Conservation (phyloP, 2,888 invertebrate genomes). For the Furcula furcula region DNA sequence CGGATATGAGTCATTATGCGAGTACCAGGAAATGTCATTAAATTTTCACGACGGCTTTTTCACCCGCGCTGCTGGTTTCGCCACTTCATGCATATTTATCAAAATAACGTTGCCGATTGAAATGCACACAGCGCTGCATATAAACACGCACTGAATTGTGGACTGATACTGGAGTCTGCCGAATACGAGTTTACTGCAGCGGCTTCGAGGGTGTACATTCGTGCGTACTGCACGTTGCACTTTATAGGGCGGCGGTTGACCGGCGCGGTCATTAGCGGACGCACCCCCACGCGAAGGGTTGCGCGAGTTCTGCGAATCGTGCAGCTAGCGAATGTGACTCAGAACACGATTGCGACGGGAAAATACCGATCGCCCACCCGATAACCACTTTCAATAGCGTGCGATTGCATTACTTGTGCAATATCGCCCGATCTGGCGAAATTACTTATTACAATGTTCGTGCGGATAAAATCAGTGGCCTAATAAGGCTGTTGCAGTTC, state of each 20-base stretch:
- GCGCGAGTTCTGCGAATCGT: slow-evolving; percentile 67
- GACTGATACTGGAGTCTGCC: slow-evolving; percentile 46
- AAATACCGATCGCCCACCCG: slow-evolving; percentile 63
- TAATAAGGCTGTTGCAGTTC: slow-evolving; percentile 26
- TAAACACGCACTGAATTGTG: slow-evolving; percentile 74
- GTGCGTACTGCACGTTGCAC: slow-evolving; percentile 54
- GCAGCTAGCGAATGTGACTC: slow-evolving; percentile 56
- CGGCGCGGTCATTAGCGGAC: slow-evolving; percentile 71
- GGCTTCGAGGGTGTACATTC: slow-evolving; percentile 69
- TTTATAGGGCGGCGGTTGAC: slow-evolving; percentile 61
- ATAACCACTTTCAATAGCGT: slow-evolving; percentile 56
- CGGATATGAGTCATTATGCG: slow-evolving; percentile 78
- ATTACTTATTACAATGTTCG: slow-evolving; percentile 42
- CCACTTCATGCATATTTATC: slow-evolving; percentile 80
- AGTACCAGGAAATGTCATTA: slow-evolving; percentile 78
- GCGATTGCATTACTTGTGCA: slow-evolving; percentile 50
- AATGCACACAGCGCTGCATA: slow-evolving; percentile 80
- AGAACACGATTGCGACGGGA: slow-evolving; percentile 54
- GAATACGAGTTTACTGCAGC: slow-evolving; percentile 66
- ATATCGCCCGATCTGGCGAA: slow-evolving; percentile 40
- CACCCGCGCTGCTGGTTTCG: slow-evolving; percentile 65
- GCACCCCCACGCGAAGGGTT: slow-evolving; percentile 68
- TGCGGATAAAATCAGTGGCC: slow-evolving; percentile 33
- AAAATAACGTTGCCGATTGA: slow-evolving; percentile 80
- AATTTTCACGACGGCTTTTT: slow-evolving; percentile 80